A percentile compares a stretch with the other conserved stretches of the same genome.
Evolutionary conservation across 2,797 vertebrate genomes (phyloP).

Genomic region (Helarctos malayanus): DNA sequence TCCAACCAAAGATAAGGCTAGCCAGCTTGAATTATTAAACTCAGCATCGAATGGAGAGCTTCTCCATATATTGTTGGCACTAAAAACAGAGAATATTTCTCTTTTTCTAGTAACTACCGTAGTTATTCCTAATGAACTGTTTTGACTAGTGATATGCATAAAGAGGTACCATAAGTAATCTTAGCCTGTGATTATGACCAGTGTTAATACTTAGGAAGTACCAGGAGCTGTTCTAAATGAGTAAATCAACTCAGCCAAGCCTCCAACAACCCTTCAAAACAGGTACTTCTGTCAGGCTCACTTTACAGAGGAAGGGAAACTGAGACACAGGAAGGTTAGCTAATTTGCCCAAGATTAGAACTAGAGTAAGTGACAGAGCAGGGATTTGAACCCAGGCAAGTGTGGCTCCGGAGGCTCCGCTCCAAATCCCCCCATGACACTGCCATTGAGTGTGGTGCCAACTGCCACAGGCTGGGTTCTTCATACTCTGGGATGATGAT

Average conservation of each 20-base stretch:
- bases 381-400: background rate
- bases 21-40: background rate
- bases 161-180: background rate
- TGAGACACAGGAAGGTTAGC: background rate
- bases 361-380: background rate
- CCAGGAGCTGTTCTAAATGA: background rate
- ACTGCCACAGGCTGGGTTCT: accelerated
- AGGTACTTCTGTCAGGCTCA: background rate
- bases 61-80: too few relatives aligned
- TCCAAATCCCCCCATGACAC: background rate
- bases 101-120: background rate
- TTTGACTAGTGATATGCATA: background rate
- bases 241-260: background rate
- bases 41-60: background rate
- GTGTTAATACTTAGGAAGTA: background rate
- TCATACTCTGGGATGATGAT: too few relatives aligned
- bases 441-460: background rate
- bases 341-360: background rate
- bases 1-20: background rate
- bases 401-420: too few relatives aligned
- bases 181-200: background rate
- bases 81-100: background rate
- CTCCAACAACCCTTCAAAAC: background rate
- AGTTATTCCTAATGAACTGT: background rate
- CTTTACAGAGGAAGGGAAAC: too few relatives aligned